Evolutionary conservation across 1,140 invertebrate genomes (phyloP), one percentile per base, ranked within the genome.

Genomic region (Hylaeus anthracinus): DNA sequence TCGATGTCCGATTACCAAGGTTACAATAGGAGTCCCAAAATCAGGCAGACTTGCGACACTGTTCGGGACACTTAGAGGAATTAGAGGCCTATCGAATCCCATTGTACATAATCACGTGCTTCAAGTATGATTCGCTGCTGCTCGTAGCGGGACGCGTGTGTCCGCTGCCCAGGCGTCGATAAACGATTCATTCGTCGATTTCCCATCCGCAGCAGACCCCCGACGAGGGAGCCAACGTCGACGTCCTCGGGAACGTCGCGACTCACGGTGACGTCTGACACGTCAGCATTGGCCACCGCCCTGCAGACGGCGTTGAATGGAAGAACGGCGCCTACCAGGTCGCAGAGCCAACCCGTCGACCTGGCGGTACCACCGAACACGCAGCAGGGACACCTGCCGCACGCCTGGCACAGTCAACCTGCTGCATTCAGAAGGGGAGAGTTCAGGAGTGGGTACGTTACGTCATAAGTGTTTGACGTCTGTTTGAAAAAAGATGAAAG

Each of bases 321-420:
- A 74, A 88, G 90, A 74, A 82, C 88, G 41, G 89, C 90, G 26
- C 94, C 94, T n/a, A 93, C 94, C 64, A 91, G 94, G 73, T 94
- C 93, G 61, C 93, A 94, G 77, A 94, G 93, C 81, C 94, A 94
- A 61, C 94, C 94, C 3, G 92, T 94, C 45, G 93, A 94, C 77
- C 87, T 94, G 58, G 91, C 93, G 60, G 90, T 91, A 15, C 92
- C 93, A 55, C 75, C 88, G 37, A 88, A 61, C 53, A 70, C 85
- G 45, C 88, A 90, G 56, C 88, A 89, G 43, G 26, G 85, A 39
- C 91, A 90, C 82, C 89, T 90, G 80, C 88, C 86, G 56, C 92
- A 90, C 92, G 94, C 91, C 87, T 90, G 92, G 93, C 92, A 90
- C 88, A 94, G 90, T 85, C 93, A 91, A 84, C 92, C 91, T 66